Conservation (phyloP, 2,113 vertebrate genomes). For the Equus przewalskii region DNA sequence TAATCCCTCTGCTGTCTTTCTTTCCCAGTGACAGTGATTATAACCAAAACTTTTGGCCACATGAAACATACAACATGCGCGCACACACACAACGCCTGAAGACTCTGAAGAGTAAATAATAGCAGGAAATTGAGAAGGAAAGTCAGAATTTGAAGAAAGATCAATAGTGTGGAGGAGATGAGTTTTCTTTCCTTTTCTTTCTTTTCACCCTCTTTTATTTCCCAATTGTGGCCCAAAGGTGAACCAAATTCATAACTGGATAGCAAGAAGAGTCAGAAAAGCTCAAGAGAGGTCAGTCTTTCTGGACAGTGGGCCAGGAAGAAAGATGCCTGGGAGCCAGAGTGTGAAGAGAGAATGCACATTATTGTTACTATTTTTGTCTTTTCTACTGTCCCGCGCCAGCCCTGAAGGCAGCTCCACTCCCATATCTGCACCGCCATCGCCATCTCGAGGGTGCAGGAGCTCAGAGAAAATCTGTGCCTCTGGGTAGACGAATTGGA, state of each 20-base stretch:
- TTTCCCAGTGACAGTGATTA: not conserved
- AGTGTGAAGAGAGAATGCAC: not conserved
- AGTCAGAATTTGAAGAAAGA: not conserved
- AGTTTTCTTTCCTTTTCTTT: not conserved
- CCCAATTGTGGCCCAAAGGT: not conserved
- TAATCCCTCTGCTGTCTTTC: not conserved
- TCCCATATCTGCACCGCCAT: not conserved
- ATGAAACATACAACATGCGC: not conserved
- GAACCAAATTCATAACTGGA: not conserved
- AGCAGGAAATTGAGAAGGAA: not conserved
- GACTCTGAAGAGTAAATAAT: not conserved
- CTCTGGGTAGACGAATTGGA: not conserved
- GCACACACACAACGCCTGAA: not conserved
- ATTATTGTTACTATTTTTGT: too few species aligned
- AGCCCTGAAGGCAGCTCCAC: not conserved
- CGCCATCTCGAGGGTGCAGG: accelerated
- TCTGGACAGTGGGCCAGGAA: not conserved
- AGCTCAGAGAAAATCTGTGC: not conserved
- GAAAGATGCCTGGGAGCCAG: not conserved
- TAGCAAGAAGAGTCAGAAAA: not conserved
- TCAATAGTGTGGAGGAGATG: not conserved
- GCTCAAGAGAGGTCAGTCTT: not conserved
- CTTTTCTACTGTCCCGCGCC: not conserved
- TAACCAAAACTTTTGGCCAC: not conserved
- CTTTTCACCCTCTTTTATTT: not conserved